Base-by-base conservation (phyloP, 1,140 invertebrate genomes). In the Agrilus planipennis region DNA sequence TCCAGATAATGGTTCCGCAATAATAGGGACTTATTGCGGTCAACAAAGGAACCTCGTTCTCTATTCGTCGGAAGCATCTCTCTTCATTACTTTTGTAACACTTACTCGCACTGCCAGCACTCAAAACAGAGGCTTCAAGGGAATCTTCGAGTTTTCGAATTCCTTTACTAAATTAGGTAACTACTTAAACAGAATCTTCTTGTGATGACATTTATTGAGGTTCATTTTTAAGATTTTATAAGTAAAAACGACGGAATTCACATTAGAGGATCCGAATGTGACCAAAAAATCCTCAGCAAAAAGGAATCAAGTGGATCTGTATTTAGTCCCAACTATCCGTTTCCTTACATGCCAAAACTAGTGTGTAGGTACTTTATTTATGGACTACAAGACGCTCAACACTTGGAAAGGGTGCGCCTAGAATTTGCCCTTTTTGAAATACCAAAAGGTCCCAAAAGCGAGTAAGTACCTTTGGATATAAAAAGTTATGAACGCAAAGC, bases 351-450 rank as follows among this genome's bases (percentile, higher is more conserved):
- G 64, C 81, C 81, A 49, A 93, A 94, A 73, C 83, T 90, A 59
- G 87, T 92, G 45, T 96, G 93, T 72, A 83, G 86, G 64, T 96
- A 96, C 72, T 95, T 92, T 75, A 86, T 97, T 60, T 95, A 96
- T 68, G 92, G 90, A 47, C 83, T 95, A 73, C 88, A 94, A 69
- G 90, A 95, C 67, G 79, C 81, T 38, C 89, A 95, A 62, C 82
- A 94, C 69, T 74, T 96, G 54, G 92, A 97, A 65, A 78, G 89
- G 63, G 90, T 94, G 37, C 74, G 79, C 43, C 68, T 97, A 32
- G 77, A 84, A 52, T 95, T 97, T 66, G 70, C 76, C 31, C 76
- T 77, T 56, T 93, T 96, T 68, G 81, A 87, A 59, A 91, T 97
- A 69, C 84, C 89, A 11, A 85, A 83, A 63, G 78, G 73, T 42